A percentile compares a stretch with the other conserved stretches of the same genome.
Conservation (phyloP, 2,113 vertebrate genomes). For the Mixornis gularis region DNA sequence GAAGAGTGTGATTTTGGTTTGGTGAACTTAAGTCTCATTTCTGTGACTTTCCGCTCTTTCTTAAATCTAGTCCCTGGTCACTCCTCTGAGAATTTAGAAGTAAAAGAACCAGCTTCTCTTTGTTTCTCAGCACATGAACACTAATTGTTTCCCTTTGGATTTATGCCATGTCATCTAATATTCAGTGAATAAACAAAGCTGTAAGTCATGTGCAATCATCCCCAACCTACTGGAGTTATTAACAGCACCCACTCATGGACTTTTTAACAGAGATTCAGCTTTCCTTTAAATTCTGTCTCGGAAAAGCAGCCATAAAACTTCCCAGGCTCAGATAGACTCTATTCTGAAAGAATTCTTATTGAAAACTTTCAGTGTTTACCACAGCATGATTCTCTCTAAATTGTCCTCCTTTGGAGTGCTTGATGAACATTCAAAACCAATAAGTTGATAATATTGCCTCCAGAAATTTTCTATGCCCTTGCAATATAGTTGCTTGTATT, state of each 20-base stretch:
- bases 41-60: background rate
- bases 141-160: slow-evolving; percentile 34
- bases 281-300: background rate
- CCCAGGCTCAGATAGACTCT: background rate
- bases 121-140: background rate
- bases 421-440: background rate
- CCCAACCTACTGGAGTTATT: background rate
- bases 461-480: background rate
- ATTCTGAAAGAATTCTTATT: background rate
- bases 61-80: background rate
- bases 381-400: background rate
- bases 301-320: background rate
- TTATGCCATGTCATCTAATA: background rate
- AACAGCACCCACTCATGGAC: background rate
- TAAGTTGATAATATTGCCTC: background rate
- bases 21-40: background rate
- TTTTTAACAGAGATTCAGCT: background rate
- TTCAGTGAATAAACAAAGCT: slow-evolving; percentile 21
- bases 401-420: background rate
- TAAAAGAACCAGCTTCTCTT: background rate
- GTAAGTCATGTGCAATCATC: slow-evolving; percentile 14
- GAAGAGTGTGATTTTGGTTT: background rate
- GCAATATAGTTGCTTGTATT: background rate
- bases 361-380: background rate
- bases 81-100: background rate